Conservation (phyloP, 2,113 vertebrate species). For the Datnioides undecimradiatus region DNA sequence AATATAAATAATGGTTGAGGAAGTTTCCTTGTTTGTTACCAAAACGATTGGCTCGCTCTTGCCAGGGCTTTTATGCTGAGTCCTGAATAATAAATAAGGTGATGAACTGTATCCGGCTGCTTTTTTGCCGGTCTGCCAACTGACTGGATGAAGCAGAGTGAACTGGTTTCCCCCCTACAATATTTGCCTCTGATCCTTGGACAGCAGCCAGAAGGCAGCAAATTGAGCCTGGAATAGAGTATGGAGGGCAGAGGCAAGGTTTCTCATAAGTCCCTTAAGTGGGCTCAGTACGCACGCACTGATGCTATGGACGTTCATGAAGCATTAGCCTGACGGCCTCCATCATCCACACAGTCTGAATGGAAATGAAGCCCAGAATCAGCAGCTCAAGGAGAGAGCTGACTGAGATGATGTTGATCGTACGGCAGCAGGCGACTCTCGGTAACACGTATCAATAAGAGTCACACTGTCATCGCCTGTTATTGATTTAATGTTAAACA, state of each 20-base stretch:
- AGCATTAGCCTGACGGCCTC: conserved; percentile 55
- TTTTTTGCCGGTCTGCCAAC: conserved; percentile 62
- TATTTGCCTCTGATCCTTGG: conserved; percentile 66
- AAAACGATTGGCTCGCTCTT: conserved; percentile 41
- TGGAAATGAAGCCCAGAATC: conserved; percentile 52
- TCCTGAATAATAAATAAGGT: conserved; percentile 72
- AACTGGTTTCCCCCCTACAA: conserved; percentile 52
- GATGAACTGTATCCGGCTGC: conserved; percentile 60
- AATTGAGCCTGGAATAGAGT: conserved; percentile 75
- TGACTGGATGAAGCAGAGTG: conserved; percentile 62
- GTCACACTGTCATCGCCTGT: conserved; percentile 4
- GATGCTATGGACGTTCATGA: conserved; percentile 52
- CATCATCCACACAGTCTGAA: conserved; percentile 46
- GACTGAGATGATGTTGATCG: conserved; percentile 38
- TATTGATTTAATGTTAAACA: conserved; percentile 37
- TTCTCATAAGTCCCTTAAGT: conserved; percentile 72
- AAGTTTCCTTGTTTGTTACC: conserved; percentile 58
- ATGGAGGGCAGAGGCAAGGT: conserved; percentile 64
- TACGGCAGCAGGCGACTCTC: conserved; percentile 20
- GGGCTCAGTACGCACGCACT: conserved; percentile 52
- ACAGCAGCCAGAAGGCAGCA: conserved; percentile 58
- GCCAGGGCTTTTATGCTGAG: conserved; percentile 62
- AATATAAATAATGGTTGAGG: conserved; percentile 50
- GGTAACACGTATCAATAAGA: conserved; percentile 41
- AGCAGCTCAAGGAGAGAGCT: conserved; percentile 39